Evolutionary conservation across 2,888 invertebrate species (phyloP).

Genomic region (Cancer borealis): DNA sequence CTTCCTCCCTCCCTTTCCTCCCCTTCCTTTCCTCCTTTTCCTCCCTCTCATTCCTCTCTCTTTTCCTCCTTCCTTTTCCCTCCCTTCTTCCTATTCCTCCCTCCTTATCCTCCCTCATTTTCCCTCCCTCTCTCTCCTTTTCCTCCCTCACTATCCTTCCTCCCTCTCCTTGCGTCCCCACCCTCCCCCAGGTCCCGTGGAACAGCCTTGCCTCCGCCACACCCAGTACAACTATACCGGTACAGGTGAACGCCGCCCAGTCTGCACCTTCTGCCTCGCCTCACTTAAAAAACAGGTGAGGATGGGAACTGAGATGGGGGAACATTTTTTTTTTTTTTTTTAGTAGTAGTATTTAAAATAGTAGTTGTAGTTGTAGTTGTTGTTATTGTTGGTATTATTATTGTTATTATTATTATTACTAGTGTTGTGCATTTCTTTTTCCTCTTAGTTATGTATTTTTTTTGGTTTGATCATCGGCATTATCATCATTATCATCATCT

Average conservation of each 20-base stretch:
- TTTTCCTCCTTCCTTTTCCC: not conserved
- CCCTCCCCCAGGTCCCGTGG: slow-evolving; percentile 62
- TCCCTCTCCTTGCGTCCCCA: not conserved
- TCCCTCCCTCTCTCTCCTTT: not conserved
- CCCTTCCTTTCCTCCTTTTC: too few species aligned
- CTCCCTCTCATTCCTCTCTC: not conserved
- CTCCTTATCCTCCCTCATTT: not conserved
- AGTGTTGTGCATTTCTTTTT: too few species aligned
- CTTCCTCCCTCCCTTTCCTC: not conserved
- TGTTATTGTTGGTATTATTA: not conserved
- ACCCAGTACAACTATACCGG: slow-evolving; percentile 63
- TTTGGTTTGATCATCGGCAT: too few species aligned
- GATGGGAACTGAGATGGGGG: not conserved
- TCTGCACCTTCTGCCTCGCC: slow-evolving; percentile 76
- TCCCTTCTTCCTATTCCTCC: not conserved
- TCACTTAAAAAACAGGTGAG: slow-evolving; percentile 76
- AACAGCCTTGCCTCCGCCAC: slow-evolving; percentile 74
- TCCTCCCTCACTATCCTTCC: not conserved
- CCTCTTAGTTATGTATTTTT: too few species aligned
- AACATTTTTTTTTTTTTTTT: not conserved
- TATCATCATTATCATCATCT: too few species aligned
- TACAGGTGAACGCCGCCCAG: slow-evolving; percentile 66
- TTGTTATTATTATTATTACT: not conserved
- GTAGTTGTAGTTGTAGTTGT: not conserved
- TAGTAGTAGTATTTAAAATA: not conserved